Base-by-base conservation (phyloP, 2,888 invertebrate species). In the Idaea straminata region DNA sequence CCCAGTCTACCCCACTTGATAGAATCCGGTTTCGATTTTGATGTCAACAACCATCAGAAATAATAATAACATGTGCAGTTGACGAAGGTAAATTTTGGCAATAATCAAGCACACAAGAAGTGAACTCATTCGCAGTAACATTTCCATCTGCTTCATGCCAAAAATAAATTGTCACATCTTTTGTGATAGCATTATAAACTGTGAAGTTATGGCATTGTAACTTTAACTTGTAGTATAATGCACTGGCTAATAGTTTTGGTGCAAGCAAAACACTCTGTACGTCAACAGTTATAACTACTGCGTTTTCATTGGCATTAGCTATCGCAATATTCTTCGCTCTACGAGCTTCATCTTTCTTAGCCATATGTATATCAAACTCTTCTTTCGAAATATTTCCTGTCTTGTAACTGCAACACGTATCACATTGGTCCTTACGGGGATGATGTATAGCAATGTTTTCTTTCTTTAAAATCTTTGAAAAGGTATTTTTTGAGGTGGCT, bases 91-190 rank as follows among this genome's bases (percentile, higher is more conserved):
- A n/a, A n/a, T n/a, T n/a, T n/a, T n/a, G n/a, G n/a, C n/a, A n/a
- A 35, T 57, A 64, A 58, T 64, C 64, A 6, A 65, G 34, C 57
- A 67, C 15, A 60, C 67, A 69, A 62, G 58, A 66, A 10, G 70
- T 71, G 62, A 70, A 72, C 58, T 72, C 68, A 35, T 71, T 72
- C 25, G 70, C 63, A 3, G 67, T 59, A 15, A 71, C 67, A 15
- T 62, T 61, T 7, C 71, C 72, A 63, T 70, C 67, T 59, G 61
- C 68, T 67, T 72, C 69, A 35, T 72, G 72, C 69, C 70, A 72
- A 59, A 72, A 66, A 60, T 70, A 72, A 35, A 64, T 35, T 57
- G 35, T 35, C 57, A 64, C 61, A 61, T 58, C 61, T 58, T 61
- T 64, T 61, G 57, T 36, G 15, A 57, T 68, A 35, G 62, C 66